phyloP scores from a whole-genome alignment of 2,113 vertebrate species.

The Osmerus eperlanus region DNA sequence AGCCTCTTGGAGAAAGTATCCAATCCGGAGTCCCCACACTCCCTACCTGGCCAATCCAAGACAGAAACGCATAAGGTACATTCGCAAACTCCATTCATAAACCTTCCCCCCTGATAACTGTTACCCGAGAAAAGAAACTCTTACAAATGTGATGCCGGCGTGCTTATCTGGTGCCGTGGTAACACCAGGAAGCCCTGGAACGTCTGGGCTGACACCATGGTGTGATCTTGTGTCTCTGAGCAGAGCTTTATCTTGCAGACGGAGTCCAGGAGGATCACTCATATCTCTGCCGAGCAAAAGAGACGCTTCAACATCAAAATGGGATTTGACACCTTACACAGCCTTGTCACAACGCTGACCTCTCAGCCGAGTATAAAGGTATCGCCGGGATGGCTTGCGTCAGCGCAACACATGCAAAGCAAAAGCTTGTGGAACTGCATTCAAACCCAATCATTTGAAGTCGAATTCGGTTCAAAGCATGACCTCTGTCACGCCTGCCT shows the following conservation, averaged over 20 bases:
- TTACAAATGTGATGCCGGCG: too few relatives aligned
- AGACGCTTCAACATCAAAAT: slow-evolving; percentile 98
- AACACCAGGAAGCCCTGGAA: too few relatives aligned
- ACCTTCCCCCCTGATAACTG: too few relatives aligned
- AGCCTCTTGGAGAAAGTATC: slow-evolving; percentile 53
- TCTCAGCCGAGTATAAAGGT: slow-evolving; percentile 93
- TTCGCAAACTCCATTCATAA: background rate
- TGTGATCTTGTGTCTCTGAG: background rate
- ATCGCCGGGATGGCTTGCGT: slow-evolving; percentile 54
- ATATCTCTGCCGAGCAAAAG: slow-evolving; percentile 97
- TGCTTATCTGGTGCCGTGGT: too few relatives aligned
- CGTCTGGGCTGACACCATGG: background rate
- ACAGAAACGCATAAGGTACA: slow-evolving; percentile 81
- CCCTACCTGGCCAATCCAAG: slow-evolving; percentile 62
- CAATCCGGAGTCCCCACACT: slow-evolving; percentile 61
- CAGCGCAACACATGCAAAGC: too few relatives aligned
- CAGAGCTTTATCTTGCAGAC: slow-evolving; percentile 65
- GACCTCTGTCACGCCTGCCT: too few relatives aligned
- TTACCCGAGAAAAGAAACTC: too few relatives aligned
- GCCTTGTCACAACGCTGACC: slow-evolving; percentile 87
- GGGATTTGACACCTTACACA: slow-evolving; percentile 91
- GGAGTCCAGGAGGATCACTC: slow-evolving; percentile 87
- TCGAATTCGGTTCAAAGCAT: too few relatives aligned
- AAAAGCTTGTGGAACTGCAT: too few relatives aligned
- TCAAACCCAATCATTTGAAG: too few relatives aligned